Percentiles rank a stretch among this genome's conserved stretches.
phyloP scores from a whole-genome alignment of 2,888 invertebrate genomes.

The Thumatha senex region DNA sequence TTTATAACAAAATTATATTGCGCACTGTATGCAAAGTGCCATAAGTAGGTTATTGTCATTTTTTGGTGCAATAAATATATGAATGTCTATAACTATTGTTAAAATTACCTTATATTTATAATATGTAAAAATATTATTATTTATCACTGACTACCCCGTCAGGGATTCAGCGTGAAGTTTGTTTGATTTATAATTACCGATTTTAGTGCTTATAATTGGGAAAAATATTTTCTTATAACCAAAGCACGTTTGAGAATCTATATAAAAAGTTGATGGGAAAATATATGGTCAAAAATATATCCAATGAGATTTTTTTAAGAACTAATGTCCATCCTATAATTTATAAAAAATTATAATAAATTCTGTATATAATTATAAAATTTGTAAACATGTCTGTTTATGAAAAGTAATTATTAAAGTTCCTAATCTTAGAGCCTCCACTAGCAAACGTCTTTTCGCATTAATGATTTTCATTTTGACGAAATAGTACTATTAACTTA shows the following conservation, averaged over 20 bases:
- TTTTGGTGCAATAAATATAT: constrained; percentile 38
- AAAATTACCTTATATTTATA: constrained; percentile 25
- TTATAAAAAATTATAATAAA: constrained; percentile 17
- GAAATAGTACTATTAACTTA: too few species aligned
- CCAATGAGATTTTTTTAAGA: constrained; percentile 28
- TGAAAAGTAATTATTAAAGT: constrained; percentile 9
- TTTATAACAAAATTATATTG: too few species aligned
- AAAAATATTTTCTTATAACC: background rate
- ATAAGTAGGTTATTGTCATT: constrained; percentile 29
- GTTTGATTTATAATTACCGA: background rate
- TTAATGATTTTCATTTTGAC: background rate
- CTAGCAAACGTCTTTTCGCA: background rate
- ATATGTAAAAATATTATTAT: constrained; percentile 18
- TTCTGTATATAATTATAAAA: constrained; percentile 31
- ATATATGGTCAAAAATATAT: constrained; percentile 5
- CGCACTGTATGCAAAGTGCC: constrained; percentile 32
- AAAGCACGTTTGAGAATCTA: constrained; percentile 3
- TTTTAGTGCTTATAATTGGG: constrained; percentile 10
- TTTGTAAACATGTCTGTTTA: constrained; percentile 5
- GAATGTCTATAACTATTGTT: constrained; percentile 36
- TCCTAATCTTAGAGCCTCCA: background rate
- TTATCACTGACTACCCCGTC: too few species aligned
- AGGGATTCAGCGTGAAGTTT: too few species aligned
- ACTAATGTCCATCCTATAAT: constrained; percentile 53
- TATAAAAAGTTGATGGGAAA: constrained; percentile 11